These are phyloP conservation scores for Diloba caeruleocephala DNA, from an alignment of 2,888 invertebrate genomes.

Conservation along the genomic window DNA sequence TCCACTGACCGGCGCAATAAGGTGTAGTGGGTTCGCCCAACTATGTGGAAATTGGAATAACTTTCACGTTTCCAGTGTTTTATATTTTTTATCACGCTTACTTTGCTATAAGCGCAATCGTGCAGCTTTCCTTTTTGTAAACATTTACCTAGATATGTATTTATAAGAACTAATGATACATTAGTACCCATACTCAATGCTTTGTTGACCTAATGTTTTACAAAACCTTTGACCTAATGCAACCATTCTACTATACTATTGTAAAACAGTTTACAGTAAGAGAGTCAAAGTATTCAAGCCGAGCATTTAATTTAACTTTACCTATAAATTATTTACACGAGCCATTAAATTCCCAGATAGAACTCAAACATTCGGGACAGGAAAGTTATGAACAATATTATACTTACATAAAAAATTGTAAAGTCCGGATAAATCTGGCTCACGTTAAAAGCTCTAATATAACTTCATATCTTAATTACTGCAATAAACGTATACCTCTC, in stretches of 20 bases:
- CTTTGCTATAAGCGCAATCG: constrained; percentile 22
- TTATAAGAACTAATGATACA: too few relatives aligned
- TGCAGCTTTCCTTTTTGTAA: constrained; percentile 27
- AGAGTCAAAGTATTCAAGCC: constrained; percentile 10
- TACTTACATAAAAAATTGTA: constrained; percentile 60
- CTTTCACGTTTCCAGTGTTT: constrained; percentile 50
- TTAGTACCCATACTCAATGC: too few relatives aligned
- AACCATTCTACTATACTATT: too few relatives aligned
- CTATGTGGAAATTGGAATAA: constrained; percentile 57
- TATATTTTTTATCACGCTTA: constrained; percentile 43
- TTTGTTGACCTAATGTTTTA: too few relatives aligned
- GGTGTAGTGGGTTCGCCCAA: constrained; percentile 42
- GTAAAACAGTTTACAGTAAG: too few relatives aligned
- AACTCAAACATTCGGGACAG: constrained; percentile 37
- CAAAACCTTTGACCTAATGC: too few relatives aligned
- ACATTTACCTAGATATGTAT: too few relatives aligned
- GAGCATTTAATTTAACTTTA: constrained; percentile 18
- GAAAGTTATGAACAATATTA: constrained; percentile 61
- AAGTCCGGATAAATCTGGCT: constrained; percentile 62
- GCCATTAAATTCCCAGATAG: constrained; percentile 42
- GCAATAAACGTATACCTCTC: constrained; percentile 82
- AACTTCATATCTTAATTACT: constrained; percentile 85
- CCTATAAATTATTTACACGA: constrained; percentile 30
- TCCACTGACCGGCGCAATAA: constrained; percentile 52
- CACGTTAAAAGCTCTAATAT: constrained; percentile 82